A percentile compares a stretch with the other conserved stretches of the same genome.
phyloP scores from a whole-genome alignment of 2,797 vertebrate genomes.

The Hybognathus amarus region DNA sequence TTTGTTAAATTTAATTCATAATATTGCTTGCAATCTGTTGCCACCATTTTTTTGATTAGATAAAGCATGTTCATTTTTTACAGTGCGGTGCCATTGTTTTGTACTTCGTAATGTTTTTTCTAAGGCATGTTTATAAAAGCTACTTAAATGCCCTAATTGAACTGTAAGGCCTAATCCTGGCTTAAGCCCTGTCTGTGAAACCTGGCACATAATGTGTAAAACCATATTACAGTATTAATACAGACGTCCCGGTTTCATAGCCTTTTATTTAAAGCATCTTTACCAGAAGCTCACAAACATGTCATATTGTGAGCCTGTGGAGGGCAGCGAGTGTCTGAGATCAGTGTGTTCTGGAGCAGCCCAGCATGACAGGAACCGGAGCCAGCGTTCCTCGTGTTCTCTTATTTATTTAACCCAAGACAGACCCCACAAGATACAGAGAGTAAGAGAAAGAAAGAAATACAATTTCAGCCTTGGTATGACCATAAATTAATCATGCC shows the following conservation, averaged over 20 bases:
- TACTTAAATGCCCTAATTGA: too few species aligned
- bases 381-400: neutral
- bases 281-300: conserved; percentile 6
- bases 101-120: too few species aligned
- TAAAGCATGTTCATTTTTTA: too few species aligned
- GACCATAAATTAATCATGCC: too few species aligned
- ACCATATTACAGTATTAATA: neutral
- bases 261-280: neutral
- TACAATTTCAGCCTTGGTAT: too few species aligned
- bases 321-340: neutral
- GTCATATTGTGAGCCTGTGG: conserved; percentile 5
- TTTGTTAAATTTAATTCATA: too few species aligned
- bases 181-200: too few species aligned
- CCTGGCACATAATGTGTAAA: neutral
- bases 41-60: too few species aligned
- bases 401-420: conserved; percentile 32
- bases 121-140: too few species aligned
- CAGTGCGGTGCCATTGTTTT: too few species aligned
- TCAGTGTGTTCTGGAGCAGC: conserved; percentile 17
- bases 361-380: conserved; percentile 25
- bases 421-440: neutral
- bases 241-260: neutral
- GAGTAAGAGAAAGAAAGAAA: neutral
- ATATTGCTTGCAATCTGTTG: too few species aligned
- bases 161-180: too few species aligned